Evolutionary conservation across 23 tunicate genomes (phyloP), one percentile per base, ranked within the genome.

Genomic region (Ciona savignyi): DNA sequence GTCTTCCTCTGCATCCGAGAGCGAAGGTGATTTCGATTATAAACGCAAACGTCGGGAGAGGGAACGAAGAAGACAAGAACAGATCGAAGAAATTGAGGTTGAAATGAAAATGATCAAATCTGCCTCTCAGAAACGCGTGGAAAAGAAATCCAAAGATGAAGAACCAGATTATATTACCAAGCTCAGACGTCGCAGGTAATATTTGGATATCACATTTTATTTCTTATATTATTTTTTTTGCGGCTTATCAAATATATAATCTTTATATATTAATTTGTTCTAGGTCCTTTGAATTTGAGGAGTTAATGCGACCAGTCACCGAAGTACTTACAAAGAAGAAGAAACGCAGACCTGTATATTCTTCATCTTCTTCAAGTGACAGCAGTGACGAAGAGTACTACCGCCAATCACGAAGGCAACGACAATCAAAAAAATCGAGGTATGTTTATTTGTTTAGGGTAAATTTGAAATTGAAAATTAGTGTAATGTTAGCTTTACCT

Each of bases 201-300:
- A 6, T n/a, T 42, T 42, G 56, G 56, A 42, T 42, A 42, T 42
- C 9, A 42, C 56, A 42, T 42, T 42, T n/a, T n/a, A n/a, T n/a
- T n/a, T n/a, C n/a, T n/a, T n/a, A n/a, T n/a, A n/a, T n/a, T n/a
- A n/a, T n/a, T n/a, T n/a, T n/a, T n/a, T n/a, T n/a, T n/a, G n/a
- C n/a, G n/a, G n/a, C n/a, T n/a, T n/a, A n/a, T n/a, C n/a, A n/a
- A n/a, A n/a, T n/a, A n/a, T n/a, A n/a, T n/a, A n/a, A n/a, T n/a
- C n/a, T n/a, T n/a, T n/a, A n/a, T n/a, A n/a, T n/a, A n/a, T n/a
- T n/a, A n/a, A n/a, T n/a, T n/a, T n/a, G n/a, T n/a, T n/a, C n/a
- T 66, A 84, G 91, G 66, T 91, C 97, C 32, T 84, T 85, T 26
- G 97, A 91, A 67, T 91, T 78, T 30, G 97, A 91, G 67, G 97